A percentile compares a stretch with the other conserved stretches of the same genome.
Conservation (phyloP, 2,888 invertebrate species). For the Caenorhabditis sp. region DNA sequence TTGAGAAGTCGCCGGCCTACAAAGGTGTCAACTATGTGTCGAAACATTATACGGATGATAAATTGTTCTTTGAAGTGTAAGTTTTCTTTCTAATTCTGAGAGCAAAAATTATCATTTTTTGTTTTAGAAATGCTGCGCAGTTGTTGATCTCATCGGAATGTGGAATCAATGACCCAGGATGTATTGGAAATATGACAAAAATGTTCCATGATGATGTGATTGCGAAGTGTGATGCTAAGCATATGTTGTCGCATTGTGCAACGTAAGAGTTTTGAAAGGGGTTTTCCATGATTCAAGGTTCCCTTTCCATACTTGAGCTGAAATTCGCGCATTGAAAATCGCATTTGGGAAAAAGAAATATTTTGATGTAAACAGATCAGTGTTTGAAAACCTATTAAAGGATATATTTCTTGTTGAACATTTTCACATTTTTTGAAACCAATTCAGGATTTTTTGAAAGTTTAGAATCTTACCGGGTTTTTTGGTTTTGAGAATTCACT, state of each 20-base stretch:
- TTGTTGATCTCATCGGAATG: slow-evolving; percentile 31
- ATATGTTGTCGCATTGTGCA: slow-evolving; percentile 39
- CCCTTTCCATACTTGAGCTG: too few relatives aligned
- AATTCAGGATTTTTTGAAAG: too few relatives aligned
- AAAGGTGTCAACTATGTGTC: slow-evolving; percentile 36
- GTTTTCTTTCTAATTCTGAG: neutral
- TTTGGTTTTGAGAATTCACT: too few relatives aligned
- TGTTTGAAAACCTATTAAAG: too few relatives aligned
- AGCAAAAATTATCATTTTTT: neutral
- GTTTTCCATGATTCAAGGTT: too few relatives aligned
- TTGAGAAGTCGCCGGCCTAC: slow-evolving; percentile 36
- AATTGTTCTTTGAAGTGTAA: slow-evolving; percentile 59
- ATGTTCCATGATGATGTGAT: slow-evolving; percentile 40
- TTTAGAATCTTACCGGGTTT: too few relatives aligned
- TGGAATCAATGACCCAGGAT: slow-evolving; percentile 39
- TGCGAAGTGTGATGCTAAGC: slow-evolving; percentile 37
- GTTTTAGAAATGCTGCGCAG: slow-evolving; percentile 29
- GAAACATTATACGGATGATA: slow-evolving; percentile 48
- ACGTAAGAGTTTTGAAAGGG: slow-evolving; percentile 12
- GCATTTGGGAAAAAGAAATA: too few relatives aligned
- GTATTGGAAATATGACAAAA: slow-evolving; percentile 27
- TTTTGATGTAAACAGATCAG: too few relatives aligned
- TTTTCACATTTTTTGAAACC: too few relatives aligned
- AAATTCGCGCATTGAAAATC: too few relatives aligned
- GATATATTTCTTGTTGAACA: too few relatives aligned